Evolutionary conservation across 2,888 invertebrate genomes (phyloP).

Genomic region (Dorcus hopei): DNA sequence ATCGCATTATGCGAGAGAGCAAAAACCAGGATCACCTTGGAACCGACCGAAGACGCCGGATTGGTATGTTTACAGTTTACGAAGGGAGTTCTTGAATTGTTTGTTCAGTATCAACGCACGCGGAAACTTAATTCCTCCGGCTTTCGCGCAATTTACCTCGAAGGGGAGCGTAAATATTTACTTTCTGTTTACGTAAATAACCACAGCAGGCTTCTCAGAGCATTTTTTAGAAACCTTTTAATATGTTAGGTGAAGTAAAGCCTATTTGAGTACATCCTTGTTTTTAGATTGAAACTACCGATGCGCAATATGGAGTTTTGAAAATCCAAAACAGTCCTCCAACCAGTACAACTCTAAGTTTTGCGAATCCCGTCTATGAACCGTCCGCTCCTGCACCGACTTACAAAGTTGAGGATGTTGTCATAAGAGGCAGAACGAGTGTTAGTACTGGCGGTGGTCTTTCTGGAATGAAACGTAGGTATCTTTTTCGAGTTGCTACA

Average conservation of each 20-base stretch:
- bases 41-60: conserved; percentile 82
- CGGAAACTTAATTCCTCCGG: no score
- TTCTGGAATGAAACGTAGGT: conserved; percentile 54
- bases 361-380: conserved; percentile 82
- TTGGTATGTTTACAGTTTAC: conserved; percentile 55
- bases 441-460: conserved; percentile 50
- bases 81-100: neutral
- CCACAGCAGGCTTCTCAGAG: no score
- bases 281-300: conserved; percentile 61
- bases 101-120: neutral
- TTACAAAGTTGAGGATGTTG: conserved; percentile 75
- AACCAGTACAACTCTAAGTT: conserved; percentile 64
- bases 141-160: no score
- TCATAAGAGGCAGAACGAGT: conserved; percentile 59
- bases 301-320: conserved; percentile 70
- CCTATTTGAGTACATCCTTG: no score
- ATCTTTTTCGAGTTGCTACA: neutral
- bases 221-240: no score
- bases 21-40: conserved; percentile 73
- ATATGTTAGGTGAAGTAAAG: no score
- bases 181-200: no score
- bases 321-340: conserved; percentile 71
- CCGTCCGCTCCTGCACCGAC: conserved; percentile 62
- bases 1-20: conserved; percentile 71
- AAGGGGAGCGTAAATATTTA: no score